Base-by-base conservation (phyloP, 2,797 vertebrate genomes). In the Agapornis canus region DNA sequence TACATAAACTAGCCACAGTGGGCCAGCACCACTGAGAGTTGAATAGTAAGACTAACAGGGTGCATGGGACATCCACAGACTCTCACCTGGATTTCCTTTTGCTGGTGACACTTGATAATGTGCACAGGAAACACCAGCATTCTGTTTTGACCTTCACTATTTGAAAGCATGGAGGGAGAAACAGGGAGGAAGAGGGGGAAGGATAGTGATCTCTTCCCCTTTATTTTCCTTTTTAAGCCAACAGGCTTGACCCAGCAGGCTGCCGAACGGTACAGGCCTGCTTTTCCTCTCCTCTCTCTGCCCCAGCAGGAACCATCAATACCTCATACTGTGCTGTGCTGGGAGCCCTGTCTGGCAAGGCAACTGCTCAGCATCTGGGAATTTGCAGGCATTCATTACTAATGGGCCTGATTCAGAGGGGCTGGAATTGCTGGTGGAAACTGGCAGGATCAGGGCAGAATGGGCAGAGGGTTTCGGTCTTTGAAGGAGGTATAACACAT, bases 101-200 rank as follows among this genome's bases (percentile, higher is more conserved):
- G 40, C n/a, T 57, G 49, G 18, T n/a, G 49, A 8, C 14, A 10
- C 68, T 66, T 48, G 19, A 49, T 13, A 70, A 64, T 1, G 1
- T 1, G 1, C 43, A 27, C 11, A 70, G 66, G 20, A 92, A 82
- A 64, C 1, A 0, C 23, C 2, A 1, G 6, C 29, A 54, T 91
- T 87, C 48, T 12, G 5, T 39, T 61, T 69, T 87, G 86, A 96
- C 91, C 86, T 89, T 91, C 29, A 25, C 2, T 73, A 47, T 66
- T 66, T 60, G 40, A 89, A 93, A 87, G 20, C 31, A 37, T 16
- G 70, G 31, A 73, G 37, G 32, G 18, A 61, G 39, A 90, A 65
- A 12, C 29, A 8, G 20, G 31, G 0, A 0, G 0, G 4, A 2
- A 20, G 12, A 27, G 4, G 32, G 14, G 21, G 10, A 26, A 4